Evolutionary conservation across 2,888 invertebrate genomes (phyloP).

Genomic region (Sarcophaga caerulescens): DNA sequence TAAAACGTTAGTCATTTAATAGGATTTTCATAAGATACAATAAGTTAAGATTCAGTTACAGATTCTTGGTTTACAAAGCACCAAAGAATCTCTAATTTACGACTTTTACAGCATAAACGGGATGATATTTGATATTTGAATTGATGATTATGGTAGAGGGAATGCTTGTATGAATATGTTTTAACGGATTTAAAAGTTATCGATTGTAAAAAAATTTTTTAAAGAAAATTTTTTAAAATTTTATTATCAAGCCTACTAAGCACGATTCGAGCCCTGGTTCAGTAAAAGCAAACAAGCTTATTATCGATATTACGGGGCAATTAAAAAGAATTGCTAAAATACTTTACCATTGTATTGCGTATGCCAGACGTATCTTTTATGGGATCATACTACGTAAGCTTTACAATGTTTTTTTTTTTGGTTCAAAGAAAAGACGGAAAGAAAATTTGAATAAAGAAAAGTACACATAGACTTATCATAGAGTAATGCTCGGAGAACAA

Average conservation of each 20-base stretch:
- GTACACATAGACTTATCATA: no score
- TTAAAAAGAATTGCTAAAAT: no score
- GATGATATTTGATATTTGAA: not conserved
- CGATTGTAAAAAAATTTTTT: not conserved
- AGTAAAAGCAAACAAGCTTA: not conserved
- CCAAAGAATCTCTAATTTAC: not conserved
- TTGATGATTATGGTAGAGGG: not conserved
- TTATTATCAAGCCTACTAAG: not conserved
- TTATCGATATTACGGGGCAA: no score
- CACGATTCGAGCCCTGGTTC: not conserved
- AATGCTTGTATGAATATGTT: not conserved
- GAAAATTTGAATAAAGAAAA: no score
- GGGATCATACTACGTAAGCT: no score
- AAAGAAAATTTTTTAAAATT: not conserved
- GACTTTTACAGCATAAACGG: not conserved
- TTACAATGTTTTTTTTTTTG: no score
- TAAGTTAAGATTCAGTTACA: not conserved
- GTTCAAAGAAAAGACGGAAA: no score
- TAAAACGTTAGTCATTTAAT: constrained; percentile 49
- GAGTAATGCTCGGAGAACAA: no score
- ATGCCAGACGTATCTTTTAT: no score
- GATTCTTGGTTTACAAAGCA: not conserved
- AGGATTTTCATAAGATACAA: not conserved
- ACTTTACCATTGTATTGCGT: no score
- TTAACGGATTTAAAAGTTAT: constrained; percentile 28